phyloP scores from a whole-genome alignment of 2,888 invertebrate species.

The Troglohyphantes excavatus region DNA sequence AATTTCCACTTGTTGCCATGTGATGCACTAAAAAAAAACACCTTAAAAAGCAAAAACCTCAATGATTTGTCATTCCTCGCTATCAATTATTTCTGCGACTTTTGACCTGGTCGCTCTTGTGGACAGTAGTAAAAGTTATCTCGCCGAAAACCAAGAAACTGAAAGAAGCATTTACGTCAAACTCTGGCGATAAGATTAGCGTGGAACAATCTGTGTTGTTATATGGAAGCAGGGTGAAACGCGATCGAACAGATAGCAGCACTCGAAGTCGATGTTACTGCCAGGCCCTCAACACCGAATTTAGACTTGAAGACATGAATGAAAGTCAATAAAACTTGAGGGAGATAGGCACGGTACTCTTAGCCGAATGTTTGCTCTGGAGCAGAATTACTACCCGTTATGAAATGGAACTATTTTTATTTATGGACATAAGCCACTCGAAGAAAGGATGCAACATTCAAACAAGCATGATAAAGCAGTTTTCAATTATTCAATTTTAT shows the following conservation, averaged over 20 bases:
- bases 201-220: neutral
- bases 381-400: neutral
- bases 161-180: slow-evolving; percentile 9
- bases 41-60: neutral
- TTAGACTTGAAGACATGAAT: neutral
- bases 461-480: no score
- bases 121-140: slow-evolving; percentile 9
- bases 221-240: neutral
- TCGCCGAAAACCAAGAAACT: neutral
- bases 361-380: neutral
- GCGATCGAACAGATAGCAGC: neutral
- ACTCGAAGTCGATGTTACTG: neutral
- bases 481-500: no score
- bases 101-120: slow-evolving; percentile 8
- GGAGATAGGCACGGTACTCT: neutral
- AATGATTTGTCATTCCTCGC: neutral
- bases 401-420: slow-evolving; percentile 5
- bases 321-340: slow-evolving; percentile 7
- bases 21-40: no score
- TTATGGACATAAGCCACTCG: neutral
- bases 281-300: neutral
- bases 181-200: slow-evolving; percentile 16
- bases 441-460: no score
- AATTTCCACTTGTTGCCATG: no score
- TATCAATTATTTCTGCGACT: neutral